These are phyloP conservation scores for Dendrolimus punctatus DNA, from an alignment of 1,140 invertebrate genomes.

Conservation along the genomic window DNA sequence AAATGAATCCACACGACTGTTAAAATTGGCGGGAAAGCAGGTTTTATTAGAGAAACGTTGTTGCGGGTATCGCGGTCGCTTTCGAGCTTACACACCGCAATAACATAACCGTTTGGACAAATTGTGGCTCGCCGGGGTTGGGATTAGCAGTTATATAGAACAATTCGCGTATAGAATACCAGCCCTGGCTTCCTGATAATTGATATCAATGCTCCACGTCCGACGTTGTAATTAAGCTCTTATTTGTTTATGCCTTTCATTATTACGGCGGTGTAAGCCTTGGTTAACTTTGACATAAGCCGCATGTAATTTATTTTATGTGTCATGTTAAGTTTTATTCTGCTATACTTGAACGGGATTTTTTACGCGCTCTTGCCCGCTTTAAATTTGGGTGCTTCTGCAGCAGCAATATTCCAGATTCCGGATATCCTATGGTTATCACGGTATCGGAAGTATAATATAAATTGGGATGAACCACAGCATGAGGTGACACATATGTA, in stretches of 20 bases:
- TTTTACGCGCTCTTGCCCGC: too few relatives aligned
- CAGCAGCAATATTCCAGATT: too few relatives aligned
- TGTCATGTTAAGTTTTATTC: too few relatives aligned
- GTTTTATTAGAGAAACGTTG: conserved; percentile 47
- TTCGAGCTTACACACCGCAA: conserved; percentile 49
- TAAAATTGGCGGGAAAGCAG: conserved; percentile 9
- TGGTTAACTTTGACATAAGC: conserved; percentile 2
- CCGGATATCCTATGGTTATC: too few relatives aligned
- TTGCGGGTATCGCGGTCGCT: conserved; percentile 20
- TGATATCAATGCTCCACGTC: conserved; percentile 57
- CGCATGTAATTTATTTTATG: too few relatives aligned
- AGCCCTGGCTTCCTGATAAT: conserved; percentile 52
- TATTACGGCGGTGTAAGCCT: conserved; percentile 35
- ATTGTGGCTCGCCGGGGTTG: conserved; percentile 50
- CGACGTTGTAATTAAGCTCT: conserved; percentile 38
- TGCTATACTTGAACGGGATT: too few relatives aligned
- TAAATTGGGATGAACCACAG: too few relatives aligned
- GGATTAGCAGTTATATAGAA: conserved; percentile 66
- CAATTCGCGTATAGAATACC: conserved; percentile 45
- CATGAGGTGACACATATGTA: too few relatives aligned
- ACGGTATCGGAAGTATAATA: too few relatives aligned
- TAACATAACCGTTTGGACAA: conserved; percentile 69
- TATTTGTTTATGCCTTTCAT: conserved; percentile 43
- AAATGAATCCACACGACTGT: too few relatives aligned
- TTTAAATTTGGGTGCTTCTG: too few relatives aligned